A percentile compares a stretch with the other conserved stretches of the same genome.
These are phyloP conservation scores for Tenodera sinensis DNA, from an alignment of 2,888 invertebrate species.

Conservation along the genomic window DNA sequence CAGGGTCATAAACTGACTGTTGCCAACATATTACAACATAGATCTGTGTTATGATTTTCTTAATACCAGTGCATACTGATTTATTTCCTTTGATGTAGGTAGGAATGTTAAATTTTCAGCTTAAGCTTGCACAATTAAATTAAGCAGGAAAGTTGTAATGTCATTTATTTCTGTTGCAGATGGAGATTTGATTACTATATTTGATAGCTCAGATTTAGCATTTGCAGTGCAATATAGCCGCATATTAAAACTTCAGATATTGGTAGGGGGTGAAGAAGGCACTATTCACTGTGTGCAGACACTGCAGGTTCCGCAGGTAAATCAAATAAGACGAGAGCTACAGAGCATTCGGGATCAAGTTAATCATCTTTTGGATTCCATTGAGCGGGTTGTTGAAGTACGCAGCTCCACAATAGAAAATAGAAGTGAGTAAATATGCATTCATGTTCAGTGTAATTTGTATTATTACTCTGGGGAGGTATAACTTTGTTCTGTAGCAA, in stretches of 20 bases:
- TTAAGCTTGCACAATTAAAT: too few species aligned
- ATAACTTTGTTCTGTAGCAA: too few species aligned
- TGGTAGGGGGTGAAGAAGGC: constrained; percentile 44
- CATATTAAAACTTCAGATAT: constrained; percentile 60
- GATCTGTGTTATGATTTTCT: too few species aligned
- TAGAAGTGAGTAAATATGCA: constrained; percentile 16
- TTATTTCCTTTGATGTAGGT: not conserved
- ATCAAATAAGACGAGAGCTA: constrained; percentile 44
- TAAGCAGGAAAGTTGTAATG: too few species aligned
- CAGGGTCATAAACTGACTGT: too few species aligned
- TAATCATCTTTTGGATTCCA: constrained; percentile 54
- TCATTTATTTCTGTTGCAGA: constrained; percentile 47
- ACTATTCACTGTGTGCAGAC: constrained; percentile 39
- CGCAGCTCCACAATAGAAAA: constrained; percentile 28
- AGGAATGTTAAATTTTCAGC: not conserved
- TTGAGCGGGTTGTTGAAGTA: constrained; percentile 44
- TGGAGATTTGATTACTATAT: constrained; percentile 67
- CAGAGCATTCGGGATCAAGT: constrained; percentile 56
- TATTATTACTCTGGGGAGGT: too few species aligned
- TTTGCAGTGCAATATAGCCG: constrained; percentile 67
- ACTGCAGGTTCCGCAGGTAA: constrained; percentile 35
- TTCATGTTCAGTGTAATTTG: not conserved
- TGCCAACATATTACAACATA: too few species aligned
- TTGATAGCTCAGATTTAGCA: constrained; percentile 64
- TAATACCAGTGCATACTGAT: too few species aligned